A percentile compares a stretch with the other conserved stretches of the same genome.
Evolutionary conservation across 2,797 vertebrate genomes (phyloP).

Genomic region (Eupleurogrammus muticus): DNA sequence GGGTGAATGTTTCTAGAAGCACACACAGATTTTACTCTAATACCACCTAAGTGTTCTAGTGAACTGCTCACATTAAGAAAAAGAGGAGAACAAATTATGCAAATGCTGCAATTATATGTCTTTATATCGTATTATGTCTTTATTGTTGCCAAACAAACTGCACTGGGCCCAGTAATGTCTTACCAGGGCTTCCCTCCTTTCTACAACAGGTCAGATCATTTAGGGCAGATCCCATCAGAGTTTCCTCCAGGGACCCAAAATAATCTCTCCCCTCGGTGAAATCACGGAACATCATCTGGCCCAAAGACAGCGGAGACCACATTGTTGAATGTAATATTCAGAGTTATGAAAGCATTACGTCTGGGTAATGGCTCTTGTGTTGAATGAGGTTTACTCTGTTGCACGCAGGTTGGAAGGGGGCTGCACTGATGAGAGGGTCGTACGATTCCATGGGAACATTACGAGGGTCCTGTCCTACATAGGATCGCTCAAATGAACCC

Average conservation of each 20-base stretch:
- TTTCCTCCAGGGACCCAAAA: constrained; percentile 73
- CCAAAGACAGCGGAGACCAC: background rate
- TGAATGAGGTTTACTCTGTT: constrained; percentile 67
- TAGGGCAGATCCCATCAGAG: constrained; percentile 70
- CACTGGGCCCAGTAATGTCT: background rate
- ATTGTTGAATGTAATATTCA: background rate
- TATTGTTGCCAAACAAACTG: background rate
- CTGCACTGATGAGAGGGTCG: constrained; percentile 46
- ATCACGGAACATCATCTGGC: constrained; percentile 75
- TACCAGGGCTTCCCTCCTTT: constrained; percentile 71
- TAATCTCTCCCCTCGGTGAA: constrained; percentile 66
- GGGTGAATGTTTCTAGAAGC: constrained; percentile 73
- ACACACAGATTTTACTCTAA: too few relatives aligned
- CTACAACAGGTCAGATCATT: constrained; percentile 80
- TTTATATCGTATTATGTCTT: background rate
- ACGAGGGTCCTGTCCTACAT: constrained; percentile 70
- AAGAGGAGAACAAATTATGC: too few relatives aligned
- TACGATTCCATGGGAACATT: constrained; percentile 69
- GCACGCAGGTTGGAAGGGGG: constrained; percentile 45
- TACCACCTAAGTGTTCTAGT: too few relatives aligned
- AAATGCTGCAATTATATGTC: too few relatives aligned
- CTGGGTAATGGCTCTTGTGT: background rate
- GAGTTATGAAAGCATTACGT: background rate
- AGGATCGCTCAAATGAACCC: constrained; percentile 68
- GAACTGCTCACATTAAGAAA: too few relatives aligned